A percentile compares a stretch with the other conserved stretches of the same genome.
These are phyloP conservation scores for Nymphalis io DNA, from an alignment of 1,140 invertebrate species.

Conservation along the genomic window DNA sequence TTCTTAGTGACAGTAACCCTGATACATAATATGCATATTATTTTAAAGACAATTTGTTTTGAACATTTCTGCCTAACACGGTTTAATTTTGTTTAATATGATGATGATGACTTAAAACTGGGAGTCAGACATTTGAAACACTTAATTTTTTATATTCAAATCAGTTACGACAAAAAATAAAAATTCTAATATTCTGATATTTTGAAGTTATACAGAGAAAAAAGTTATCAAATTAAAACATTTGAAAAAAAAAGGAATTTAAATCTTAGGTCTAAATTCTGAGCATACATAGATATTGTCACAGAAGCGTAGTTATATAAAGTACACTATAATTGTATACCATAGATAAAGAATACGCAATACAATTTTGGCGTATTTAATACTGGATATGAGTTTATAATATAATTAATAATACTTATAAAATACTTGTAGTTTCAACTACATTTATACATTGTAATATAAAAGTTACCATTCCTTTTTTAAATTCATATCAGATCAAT, in stretches of 20 bases:
- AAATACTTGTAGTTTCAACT: slow-evolving; percentile 2
- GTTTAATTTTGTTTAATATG: too few species aligned
- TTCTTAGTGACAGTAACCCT: too few species aligned
- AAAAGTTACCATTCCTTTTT: not conserved
- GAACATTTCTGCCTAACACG: too few species aligned
- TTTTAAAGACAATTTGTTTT: too few species aligned
- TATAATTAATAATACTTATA: slow-evolving; percentile 23
- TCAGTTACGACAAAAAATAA: too few species aligned
- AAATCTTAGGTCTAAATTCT: slow-evolving; percentile 16
- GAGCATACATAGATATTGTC: slow-evolving; percentile 52
- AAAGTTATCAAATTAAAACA: not conserved
- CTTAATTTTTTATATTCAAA: too few species aligned
- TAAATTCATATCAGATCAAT: slow-evolving; percentile 1
- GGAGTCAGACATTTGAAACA: too few species aligned
- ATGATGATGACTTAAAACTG: too few species aligned
- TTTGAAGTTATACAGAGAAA: too few species aligned
- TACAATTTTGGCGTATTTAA: slow-evolving; percentile 49
- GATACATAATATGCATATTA: too few species aligned
- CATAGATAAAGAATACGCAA: slow-evolving; percentile 35
- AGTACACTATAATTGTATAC: slow-evolving; percentile 32
- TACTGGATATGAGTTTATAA: slow-evolving; percentile 49
- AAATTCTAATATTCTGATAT: too few species aligned
- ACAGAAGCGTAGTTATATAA: slow-evolving; percentile 49
- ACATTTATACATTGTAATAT: not conserved
- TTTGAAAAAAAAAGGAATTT: not conserved